Evolutionary conservation across 2,888 invertebrate genomes (phyloP).

Genomic region (Agelastica alni): DNA sequence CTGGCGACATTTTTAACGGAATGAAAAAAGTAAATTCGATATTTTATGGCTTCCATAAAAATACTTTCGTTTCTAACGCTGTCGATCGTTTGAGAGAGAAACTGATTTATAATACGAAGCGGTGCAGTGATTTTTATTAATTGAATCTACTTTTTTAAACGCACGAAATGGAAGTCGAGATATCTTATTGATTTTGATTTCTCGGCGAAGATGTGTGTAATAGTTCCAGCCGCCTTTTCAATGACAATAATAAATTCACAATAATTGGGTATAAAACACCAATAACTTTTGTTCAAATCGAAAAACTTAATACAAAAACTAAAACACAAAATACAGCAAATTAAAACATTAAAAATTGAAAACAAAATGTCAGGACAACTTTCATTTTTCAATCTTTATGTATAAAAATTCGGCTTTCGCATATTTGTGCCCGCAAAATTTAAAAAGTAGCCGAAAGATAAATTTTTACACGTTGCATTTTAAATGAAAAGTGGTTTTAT

Average conservation of each 20-base stretch:
- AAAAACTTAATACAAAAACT: no score
- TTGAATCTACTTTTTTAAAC: constrained; percentile 33
- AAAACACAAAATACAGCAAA: no score
- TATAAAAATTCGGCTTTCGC: no score
- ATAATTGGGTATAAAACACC: constrained; percentile 8
- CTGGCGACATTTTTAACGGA: constrained; percentile 17
- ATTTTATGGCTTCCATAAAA: constrained; percentile 30
- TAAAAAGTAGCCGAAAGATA: no score
- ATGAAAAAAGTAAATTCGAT: constrained; percentile 26
- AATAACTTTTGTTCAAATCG: no score
- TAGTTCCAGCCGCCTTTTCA: constrained; percentile 15
- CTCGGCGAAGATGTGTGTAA: constrained; percentile 29
- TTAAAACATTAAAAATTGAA: no score
- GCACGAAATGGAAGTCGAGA: constrained; percentile 25
- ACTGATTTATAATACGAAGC: constrained; percentile 33
- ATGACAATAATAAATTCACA: constrained; percentile 1
- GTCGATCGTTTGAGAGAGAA: constrained; percentile 27
- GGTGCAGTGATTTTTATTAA: constrained; percentile 33
- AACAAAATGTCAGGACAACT: no score
- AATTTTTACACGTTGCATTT: no score
- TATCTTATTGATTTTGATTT: constrained; percentile 28
- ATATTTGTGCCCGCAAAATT: no score
- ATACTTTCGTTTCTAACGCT: constrained; percentile 26
- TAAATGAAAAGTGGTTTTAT: no score
- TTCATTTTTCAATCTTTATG: no score